Evolutionary conservation across 2,113 vertebrate species (phyloP).

Genomic region (Epinephelus fuscoguttatus): DNA sequence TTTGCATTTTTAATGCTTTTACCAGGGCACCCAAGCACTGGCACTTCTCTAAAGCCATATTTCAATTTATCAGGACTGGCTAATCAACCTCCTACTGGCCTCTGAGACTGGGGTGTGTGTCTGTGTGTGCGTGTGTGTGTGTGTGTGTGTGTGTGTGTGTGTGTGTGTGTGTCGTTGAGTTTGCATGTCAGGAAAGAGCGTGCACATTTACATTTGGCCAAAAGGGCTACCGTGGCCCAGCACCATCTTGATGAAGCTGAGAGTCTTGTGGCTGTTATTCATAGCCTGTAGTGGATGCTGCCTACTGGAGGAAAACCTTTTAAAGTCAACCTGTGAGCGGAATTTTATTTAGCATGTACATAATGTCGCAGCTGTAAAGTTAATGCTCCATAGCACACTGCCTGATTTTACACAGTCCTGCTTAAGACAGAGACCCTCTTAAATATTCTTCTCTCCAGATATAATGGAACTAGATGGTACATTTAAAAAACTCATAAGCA

Average conservation of each 20-base stretch:
- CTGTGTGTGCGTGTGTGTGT: too few relatives aligned
- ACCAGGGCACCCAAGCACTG: constrained; percentile 69
- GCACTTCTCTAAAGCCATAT: constrained; percentile 77
- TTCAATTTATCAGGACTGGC: constrained; percentile 78
- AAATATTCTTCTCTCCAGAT: neutral
- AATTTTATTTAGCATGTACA: constrained; percentile 32
- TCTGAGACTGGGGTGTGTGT: constrained; percentile 13
- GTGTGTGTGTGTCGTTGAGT: neutral
- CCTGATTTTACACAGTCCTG: constrained; percentile 7
- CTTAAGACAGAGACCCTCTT: neutral
- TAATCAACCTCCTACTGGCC: constrained; percentile 79
- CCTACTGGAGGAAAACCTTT: constrained; percentile 38
- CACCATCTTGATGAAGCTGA: constrained; percentile 28
- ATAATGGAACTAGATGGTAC: too few relatives aligned
- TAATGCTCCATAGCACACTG: constrained; percentile 16
- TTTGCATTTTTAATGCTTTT: constrained; percentile 84
- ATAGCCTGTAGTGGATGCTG: constrained; percentile 25
- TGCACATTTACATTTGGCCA: constrained; percentile 28
- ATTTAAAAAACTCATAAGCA: too few relatives aligned
- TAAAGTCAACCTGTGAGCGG: constrained; percentile 38
- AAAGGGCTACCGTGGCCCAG: constrained; percentile 25
- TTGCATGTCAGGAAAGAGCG: neutral
- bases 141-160: constrained; percentile 10
- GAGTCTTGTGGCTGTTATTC: constrained; percentile 29
- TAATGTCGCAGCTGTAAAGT: constrained; percentile 39